Base-by-base conservation (phyloP, 2,797 vertebrate species). In the Protonibea diacanthus region DNA sequence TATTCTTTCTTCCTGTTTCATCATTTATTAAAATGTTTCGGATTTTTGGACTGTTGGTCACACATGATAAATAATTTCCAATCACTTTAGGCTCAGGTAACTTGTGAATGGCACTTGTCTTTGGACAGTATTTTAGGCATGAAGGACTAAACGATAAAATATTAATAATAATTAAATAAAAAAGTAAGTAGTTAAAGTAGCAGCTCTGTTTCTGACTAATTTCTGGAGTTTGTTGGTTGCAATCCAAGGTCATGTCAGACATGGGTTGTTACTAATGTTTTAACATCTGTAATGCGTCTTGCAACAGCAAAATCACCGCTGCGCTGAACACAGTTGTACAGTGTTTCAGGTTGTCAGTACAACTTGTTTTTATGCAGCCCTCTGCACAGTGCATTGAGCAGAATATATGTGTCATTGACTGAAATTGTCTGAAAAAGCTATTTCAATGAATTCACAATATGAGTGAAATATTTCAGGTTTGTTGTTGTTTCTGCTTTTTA, bases 401-500 rank as follows among this genome's bases (percentile, higher is more conserved):
- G 33, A 38, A 38, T 38, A 12, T 33, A n/a, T n/a, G 1, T 21
- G 1, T 21, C 2, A 4, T 12, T 59, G 15, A 11, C 9, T n/a
- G 6, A 33, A 8, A 33, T 1, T 38, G 33, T 38, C 7, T 38
- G 33, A 47, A 63, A 60, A 2, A 1, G 2, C 18, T 66, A 1
- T 69, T 27, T 15, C 11, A 52, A 0, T 42, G 1, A 58, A 64
- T 27, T 70, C 14, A 25, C n/a, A 14, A 33, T 10, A 5, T 2
- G 7, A 13, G 23, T n/a, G 2, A 7, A 33, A 21, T 5, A 49
- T 40, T 20, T 23, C 3, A 33, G 5, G 1, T 45, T 27, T 73
- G 1, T 42, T 82, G 52, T 61, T 52, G 1, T 51, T 68, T 45
- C 2, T 59, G 1, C 52, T 52, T 23, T 66, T 77, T 71, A 85